Base-by-base conservation (phyloP, 2,113 vertebrate genomes). In the Ceyx cyanopectus region DNA sequence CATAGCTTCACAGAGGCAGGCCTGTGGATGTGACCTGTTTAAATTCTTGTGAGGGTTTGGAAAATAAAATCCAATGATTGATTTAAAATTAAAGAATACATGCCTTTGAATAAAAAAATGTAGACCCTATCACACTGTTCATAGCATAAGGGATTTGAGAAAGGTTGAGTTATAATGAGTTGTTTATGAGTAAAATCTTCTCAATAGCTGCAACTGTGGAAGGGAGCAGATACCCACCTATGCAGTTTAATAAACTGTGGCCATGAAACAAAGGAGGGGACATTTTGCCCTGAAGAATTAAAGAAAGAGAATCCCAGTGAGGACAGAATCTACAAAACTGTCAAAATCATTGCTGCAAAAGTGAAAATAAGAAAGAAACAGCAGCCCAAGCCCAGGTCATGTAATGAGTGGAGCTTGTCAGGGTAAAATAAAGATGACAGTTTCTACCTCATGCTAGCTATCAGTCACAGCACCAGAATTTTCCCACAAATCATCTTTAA, bases 381-480 rank as follows among this genome's bases (percentile, higher is more conserved):
- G 30, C 46, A 43, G 21, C 34, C 9, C 34, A 32, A 51, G n/a
- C 26, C 37, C 27, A 65, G 50, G 20, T 32, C 18, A 20, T 58
- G 4, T 8, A 58, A 37, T 1, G 13, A 40, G 0, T 67, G 21
- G 46, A 26, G 4, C 46, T 61, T 4, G 12, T 27, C 6, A 14
- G 29, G 41, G 32, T 65, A 27, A 45, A 56, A 62, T 32, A 60
- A 66, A 22, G n/a, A 51, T 78, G 19, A 22, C 46, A 24, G 13
- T 75, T 61, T 76, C 53, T 63, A 21, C 48, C 20, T 46, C 23
- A 32, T 10, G 17, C 61, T 67, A 60, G 32, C 58, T 22, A 76
- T 20, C 30, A 72, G 17, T 32, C 29, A 16, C 8, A 26, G 40
- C 21, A 18, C 24, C 48, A 37, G 24, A 67, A 56, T 68, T 75